Base-by-base conservation (phyloP, 2,888 invertebrate genomes). In the Ennomos quercinarius region DNA sequence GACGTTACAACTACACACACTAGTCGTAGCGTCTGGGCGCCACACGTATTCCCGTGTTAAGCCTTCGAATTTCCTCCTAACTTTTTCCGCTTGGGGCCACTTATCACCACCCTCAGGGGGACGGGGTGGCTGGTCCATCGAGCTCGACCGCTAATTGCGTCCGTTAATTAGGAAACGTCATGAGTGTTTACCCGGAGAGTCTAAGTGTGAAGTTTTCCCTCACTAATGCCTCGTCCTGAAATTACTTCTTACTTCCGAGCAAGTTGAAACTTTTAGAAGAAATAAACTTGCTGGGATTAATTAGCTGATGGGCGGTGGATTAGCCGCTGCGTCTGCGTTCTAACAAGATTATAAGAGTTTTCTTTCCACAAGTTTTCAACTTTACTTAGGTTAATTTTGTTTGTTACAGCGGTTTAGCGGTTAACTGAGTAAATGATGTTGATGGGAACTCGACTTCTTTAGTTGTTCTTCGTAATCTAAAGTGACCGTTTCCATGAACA, bases 141-240 rank as follows among this genome's bases (percentile, higher is more conserved):
- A 81, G 84, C 86, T 79, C 85, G 82, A 84, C 92, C 92, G 83
- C 92, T 92, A 92, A 92, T 92, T 92, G 92, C 91, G 92, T 91
- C 88, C 91, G 91, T 91, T 92, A 92, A 92, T 92, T 92, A 92
- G 87, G 90, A 90, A 90, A 91, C 92, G 92, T 92, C 92, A 91
- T 92, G 91, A 92, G 92, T 92, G 92, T 92, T 92, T 92, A 92
- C 91, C 82, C 82, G 86, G 84, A 79, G 86, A 83, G 88, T 67
- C 90, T 91, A 91, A 91, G 92, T 92, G 92, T 91, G 91, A 91
- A 92, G 92, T 92, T 91, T 85, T 80, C 77, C 80, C 82, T 77
- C 81, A 76, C 85, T 89, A 87, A 88, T 86, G 88, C 82, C 79
- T 78, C 80, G 81, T 85, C 89, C 89, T 86, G 85, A 89, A 91